Conservation (phyloP, 2,888 invertebrate species). For the Drosophila multiciliata region DNA sequence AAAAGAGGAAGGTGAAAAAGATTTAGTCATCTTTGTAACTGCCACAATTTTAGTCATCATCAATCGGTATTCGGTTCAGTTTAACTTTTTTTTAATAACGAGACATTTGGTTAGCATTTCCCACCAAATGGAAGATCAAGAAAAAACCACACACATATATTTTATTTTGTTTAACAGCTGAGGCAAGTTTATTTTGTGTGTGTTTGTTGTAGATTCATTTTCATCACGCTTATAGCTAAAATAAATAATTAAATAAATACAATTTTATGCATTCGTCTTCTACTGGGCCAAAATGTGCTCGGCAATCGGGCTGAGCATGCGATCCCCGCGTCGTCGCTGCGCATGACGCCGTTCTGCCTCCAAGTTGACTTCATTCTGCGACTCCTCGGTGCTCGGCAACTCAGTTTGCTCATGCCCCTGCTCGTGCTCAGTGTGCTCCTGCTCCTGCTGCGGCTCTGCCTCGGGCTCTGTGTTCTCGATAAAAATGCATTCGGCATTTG, state of each 20-base stretch:
- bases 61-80: slow-evolving; percentile 45
- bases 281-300: slow-evolving; percentile 68
- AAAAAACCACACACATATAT: slow-evolving; percentile 6
- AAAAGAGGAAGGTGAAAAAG: slow-evolving; percentile 85
- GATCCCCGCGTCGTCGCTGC: slow-evolving; percentile 54
- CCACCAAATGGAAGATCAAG: background rate
- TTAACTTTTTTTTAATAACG: slow-evolving; percentile 1
- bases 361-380: slow-evolving; percentile 65
- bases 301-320: slow-evolving; percentile 61
- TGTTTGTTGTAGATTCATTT: slow-evolving; percentile 53
- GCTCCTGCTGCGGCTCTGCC: background rate
- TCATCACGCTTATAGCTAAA: slow-evolving; percentile 74
- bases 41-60: slow-evolving; percentile 36
- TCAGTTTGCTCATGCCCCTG: slow-evolving; percentile 19
- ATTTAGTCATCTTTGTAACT: slow-evolving; percentile 67
- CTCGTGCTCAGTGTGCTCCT: slow-evolving; percentile 20
- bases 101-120: slow-evolving; percentile 42
- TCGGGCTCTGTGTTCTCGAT: slow-evolving; percentile 66
- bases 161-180: slow-evolving; percentile 55
- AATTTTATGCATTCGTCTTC: slow-evolving; percentile 39
- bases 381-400: slow-evolving; percentile 33
- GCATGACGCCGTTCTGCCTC: slow-evolving; percentile 59
- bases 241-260: slow-evolving; percentile 74
- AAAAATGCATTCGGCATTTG: slow-evolving; percentile 82
- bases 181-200: slow-evolving; percentile 71